A percentile compares a stretch with the other conserved stretches of the same genome.
Evolutionary conservation across 1,140 invertebrate genomes (phyloP).

Genomic region (Argopecten irradians): DNA sequence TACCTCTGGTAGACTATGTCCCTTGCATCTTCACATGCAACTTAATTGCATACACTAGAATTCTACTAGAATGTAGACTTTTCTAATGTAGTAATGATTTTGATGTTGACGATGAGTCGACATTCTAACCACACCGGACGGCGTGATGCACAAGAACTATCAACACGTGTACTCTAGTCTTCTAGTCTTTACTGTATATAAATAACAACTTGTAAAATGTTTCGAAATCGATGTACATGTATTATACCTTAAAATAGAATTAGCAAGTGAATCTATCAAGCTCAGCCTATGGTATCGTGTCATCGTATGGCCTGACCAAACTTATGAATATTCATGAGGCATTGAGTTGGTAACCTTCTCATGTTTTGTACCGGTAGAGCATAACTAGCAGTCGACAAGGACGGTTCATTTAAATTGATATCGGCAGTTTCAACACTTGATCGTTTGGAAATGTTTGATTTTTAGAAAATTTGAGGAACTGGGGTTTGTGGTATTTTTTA

Average conservation of each 20-base stretch:
- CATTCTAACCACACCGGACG: background rate
- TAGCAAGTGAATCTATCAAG: background rate
- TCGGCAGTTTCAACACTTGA: background rate
- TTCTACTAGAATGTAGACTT: too few relatives aligned
- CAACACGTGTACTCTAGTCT: background rate
- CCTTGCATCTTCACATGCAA: too few relatives aligned
- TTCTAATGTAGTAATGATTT: too few relatives aligned
- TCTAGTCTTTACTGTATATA: too few relatives aligned
- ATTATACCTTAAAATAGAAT: background rate
- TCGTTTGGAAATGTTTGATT: background rate
- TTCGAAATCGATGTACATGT: background rate
- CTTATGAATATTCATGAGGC: background rate
- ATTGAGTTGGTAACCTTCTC: background rate
- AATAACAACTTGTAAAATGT: too few relatives aligned
- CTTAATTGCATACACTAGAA: too few relatives aligned
- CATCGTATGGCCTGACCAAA: slow-evolving; percentile 12
- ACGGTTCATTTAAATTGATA: background rate
- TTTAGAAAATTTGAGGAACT: background rate
- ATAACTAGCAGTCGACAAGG: background rate
- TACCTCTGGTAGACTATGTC: too few relatives aligned
- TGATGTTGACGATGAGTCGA: too few relatives aligned
- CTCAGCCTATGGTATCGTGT: background rate
- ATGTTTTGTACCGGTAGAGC: slow-evolving; percentile 10
- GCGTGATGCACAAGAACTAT: background rate
- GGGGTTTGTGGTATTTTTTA: background rate